Evolutionary conservation across 2,797 vertebrate species (phyloP).

Genomic region (Xenentodon cancila): DNA sequence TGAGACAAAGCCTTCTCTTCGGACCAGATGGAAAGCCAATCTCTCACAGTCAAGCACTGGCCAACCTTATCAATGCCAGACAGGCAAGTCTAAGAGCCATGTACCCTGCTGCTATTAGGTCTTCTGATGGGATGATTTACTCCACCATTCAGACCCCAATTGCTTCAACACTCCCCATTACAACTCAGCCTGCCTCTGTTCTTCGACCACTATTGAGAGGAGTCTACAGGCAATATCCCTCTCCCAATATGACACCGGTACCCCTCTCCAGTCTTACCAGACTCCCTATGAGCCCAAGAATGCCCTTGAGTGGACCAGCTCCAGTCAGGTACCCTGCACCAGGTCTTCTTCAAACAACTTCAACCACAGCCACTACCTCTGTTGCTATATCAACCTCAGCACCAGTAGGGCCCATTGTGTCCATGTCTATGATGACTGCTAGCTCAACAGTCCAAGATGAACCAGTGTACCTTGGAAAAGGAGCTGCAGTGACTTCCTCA

Average conservation of each 20-base stretch:
- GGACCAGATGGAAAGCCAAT: conserved; percentile 86
- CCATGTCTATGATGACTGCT: conserved; percentile 42
- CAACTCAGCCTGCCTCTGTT: conserved; percentile 94
- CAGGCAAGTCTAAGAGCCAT: conserved; percentile 89
- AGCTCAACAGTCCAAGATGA: conserved; percentile 81
- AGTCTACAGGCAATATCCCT: conserved; percentile 88
- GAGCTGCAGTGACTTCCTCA: conserved; percentile 74
- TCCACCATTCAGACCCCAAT: conserved; percentile 99
- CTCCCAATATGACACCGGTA: conserved; percentile 87
- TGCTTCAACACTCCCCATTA: conserved; percentile 97
- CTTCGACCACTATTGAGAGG: conserved; percentile 90
- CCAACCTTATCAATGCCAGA: conserved; percentile 87
- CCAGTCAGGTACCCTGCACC: conserved; percentile 87
- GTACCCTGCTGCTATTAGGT: conserved; percentile 92
- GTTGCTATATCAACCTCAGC: conserved; percentile 49
- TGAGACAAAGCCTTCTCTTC: conserved; percentile 88
- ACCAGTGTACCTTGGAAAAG: conserved; percentile 93
- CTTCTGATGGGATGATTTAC: conserved; percentile 97
- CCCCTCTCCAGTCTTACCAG: conserved; percentile 91
- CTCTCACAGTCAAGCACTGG: conserved; percentile 85
- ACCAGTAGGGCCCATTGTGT: conserved; percentile 46
- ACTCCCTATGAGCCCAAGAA: conserved; percentile 87
- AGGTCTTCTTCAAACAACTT: conserved; percentile 74
- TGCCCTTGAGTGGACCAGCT: conserved; percentile 83
- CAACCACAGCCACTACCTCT: conserved; percentile 57